Base-by-base conservation (phyloP, 2,113 vertebrate genomes). In the Meles meles region DNA sequence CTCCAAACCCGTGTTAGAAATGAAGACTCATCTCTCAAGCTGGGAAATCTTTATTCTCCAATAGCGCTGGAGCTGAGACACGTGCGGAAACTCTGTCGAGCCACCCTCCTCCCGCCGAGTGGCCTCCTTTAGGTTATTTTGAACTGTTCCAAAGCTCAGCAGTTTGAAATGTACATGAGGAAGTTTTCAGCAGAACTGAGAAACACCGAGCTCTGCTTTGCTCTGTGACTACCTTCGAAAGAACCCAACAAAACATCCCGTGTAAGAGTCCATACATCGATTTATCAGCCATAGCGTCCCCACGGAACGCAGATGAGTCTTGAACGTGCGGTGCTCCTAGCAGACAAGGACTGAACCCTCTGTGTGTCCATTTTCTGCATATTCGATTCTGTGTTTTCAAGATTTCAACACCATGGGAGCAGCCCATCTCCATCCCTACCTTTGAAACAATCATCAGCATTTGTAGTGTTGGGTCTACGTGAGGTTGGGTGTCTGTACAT, bases 131-230 rank as follows among this genome's bases (percentile, higher is more conserved):
- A 65, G 42, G 67, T 52, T 90, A 31, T 92, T 97, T 69, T 90
- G n/a, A 98, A 81, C 65, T 59, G 47, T 93, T 98, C 80, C 63
- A 89, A 96, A 97, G 88, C 44, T 92, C 98, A 94, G 79, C 82
- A 80, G 74, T 95, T 96, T 76, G 34, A 86, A 96, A 85, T 21
- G 20, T 37, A 84, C 93, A 87, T 20, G 94, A 97, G 82, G 1
- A 88, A 93, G 94, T 94, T 94, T 92, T 61, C 92, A 79, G 85
- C 92, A 87, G 93, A 97, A 67, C 44, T 27, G 59, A 97, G 84
- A 96, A 98, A 97, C 90, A 98, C 96, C 97, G 98, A 67, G 72
- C 81, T 94, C 96, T 94, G 10, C 31, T 94, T 97, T 96, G 94
- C 88, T 82, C 85, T 44, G 4, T 55, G 21, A 47, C 12, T 17